Conservation (phyloP, 2,888 invertebrate species). For the Cylloceria caligata region DNA sequence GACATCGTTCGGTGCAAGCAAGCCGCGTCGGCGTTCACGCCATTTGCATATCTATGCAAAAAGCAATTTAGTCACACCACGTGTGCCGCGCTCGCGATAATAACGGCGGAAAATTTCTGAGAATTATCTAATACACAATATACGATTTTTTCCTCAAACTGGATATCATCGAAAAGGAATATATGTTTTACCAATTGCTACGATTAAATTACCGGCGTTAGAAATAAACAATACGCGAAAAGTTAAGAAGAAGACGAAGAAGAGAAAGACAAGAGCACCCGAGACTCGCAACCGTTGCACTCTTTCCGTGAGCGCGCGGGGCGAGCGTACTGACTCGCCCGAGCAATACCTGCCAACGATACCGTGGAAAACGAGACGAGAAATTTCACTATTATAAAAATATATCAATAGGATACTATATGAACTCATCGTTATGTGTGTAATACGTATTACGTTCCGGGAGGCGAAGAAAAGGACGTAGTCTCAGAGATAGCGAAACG, state of each 20-base stretch:
- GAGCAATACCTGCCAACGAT: not conserved
- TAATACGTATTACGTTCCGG: constrained; percentile 14
- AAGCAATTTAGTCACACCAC: constrained; percentile 19
- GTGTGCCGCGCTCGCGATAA: constrained; percentile 20
- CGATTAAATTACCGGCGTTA: no score
- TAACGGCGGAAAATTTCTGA: not conserved
- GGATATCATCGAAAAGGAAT: not conserved
- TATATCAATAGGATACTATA: not conserved
- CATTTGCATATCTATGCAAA: constrained; percentile 50
- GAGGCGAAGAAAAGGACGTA: constrained; percentile 39
- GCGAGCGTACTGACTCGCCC: not conserved
- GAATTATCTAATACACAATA: not conserved
- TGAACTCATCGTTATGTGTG: not conserved
- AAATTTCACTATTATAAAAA: not conserved
- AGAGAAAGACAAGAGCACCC: not conserved
- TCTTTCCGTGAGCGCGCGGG: constrained; percentile 3
- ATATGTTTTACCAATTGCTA: not conserved
- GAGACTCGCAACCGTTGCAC: constrained; percentile 18
- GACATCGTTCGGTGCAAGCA: not conserved
- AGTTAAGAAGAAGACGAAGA: constrained; percentile 4
- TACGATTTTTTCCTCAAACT: not conserved
- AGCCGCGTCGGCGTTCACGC: not conserved
- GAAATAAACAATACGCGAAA: no score
- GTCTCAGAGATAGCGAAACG: constrained; percentile 51
- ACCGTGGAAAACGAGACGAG: constrained; percentile 9